Percentiles rank a stretch among this genome's conserved stretches.
phyloP scores from a whole-genome alignment of 2,113 vertebrate species.

The Poeciliopsis prolifica region DNA sequence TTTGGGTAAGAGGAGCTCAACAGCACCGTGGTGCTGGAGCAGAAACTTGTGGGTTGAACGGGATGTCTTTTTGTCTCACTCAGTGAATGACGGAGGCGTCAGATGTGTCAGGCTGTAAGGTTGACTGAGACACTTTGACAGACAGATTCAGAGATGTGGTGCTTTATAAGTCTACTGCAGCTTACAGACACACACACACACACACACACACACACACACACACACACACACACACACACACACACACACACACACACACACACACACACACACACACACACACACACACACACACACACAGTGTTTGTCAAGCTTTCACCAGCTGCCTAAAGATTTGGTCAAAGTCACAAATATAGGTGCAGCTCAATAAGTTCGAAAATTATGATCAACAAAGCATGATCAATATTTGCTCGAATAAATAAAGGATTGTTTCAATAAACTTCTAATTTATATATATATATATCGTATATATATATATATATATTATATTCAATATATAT shows the following conservation, averaged over 20 bases:
- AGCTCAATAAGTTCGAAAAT: neutral
- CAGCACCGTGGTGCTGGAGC: constrained; percentile 37
- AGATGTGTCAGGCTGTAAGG: constrained; percentile 41
- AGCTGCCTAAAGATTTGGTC: neutral
- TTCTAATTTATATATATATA: no score
- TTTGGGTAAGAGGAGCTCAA: constrained; percentile 22
- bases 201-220: no score
- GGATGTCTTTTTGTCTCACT: constrained; percentile 56
- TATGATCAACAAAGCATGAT: no score
- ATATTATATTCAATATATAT: no score
- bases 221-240: no score
- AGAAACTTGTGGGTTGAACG: constrained; percentile 48
- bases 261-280: no score
- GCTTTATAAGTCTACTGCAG: constrained; percentile 30
- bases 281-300: neutral
- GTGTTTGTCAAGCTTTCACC: constrained; percentile 10
- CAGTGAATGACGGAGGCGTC: constrained; percentile 38
- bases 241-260: no score
- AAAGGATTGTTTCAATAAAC: no score
- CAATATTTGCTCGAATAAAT: no score
- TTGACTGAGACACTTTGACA: constrained; percentile 41
- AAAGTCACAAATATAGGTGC: neutral
- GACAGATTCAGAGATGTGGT: constrained; percentile 28
- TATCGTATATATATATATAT: no score
- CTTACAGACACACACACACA: constrained; percentile 9